phyloP scores from a whole-genome alignment of 2,113 vertebrate species.

The Galeopterus variegatus region DNA sequence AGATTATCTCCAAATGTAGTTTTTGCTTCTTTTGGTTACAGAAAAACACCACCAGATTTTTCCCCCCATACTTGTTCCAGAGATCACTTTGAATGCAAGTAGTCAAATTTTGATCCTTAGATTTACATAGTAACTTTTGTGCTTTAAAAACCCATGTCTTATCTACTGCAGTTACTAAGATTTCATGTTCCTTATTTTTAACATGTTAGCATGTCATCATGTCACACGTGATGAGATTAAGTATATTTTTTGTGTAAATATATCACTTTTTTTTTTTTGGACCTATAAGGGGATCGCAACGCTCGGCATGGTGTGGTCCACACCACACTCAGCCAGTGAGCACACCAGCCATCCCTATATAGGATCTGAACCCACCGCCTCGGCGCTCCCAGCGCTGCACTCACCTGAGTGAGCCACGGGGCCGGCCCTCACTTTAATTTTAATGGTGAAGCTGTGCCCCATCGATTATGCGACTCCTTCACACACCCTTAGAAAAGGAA shows the following conservation, averaged over 20 bases:
- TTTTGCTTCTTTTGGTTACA: slow-evolving; percentile 27
- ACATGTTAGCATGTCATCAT: not conserved
- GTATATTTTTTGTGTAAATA: not conserved
- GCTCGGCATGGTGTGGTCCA: no score
- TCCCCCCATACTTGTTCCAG: not conserved
- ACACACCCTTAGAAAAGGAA: not conserved
- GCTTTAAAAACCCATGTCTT: not conserved
- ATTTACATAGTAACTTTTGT: slow-evolving; percentile 22
- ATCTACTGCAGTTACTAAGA: not conserved
- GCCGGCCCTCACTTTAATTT: not conserved
- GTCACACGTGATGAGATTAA: not conserved
- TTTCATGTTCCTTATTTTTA: slow-evolving; percentile 3
- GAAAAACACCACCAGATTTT: slow-evolving; percentile 17
- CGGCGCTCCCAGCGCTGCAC: no score
- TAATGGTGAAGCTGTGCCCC: not conserved
- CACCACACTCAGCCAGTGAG: no score
- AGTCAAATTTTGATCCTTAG: not conserved
- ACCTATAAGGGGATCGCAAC: no score
- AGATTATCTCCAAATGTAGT: slow-evolving; percentile 28
- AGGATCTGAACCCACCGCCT: no score
- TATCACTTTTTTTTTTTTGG: not conserved
- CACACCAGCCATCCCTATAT: no score
- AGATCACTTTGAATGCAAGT: not conserved
- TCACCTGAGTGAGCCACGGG: no score
- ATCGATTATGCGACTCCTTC: not conserved